Percentiles rank a stretch among this genome's conserved stretches.
Conservation (phyloP, 2,113 vertebrate species). For the Lepus europaeus region DNA sequence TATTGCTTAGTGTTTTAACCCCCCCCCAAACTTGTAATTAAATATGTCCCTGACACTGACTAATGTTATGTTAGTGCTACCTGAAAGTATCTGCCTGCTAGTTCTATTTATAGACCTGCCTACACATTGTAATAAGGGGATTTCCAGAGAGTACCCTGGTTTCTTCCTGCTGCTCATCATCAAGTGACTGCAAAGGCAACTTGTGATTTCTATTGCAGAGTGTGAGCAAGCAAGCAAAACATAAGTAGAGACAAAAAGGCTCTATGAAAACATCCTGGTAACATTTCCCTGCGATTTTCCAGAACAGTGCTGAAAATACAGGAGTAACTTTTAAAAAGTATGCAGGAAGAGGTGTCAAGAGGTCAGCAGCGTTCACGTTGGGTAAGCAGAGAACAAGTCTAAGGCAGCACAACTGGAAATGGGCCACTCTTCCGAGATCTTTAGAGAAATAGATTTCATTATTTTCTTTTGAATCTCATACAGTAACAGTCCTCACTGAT, state of each 20-base stretch:
- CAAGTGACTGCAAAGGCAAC: conserved; percentile 24
- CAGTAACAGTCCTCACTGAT: neutral
- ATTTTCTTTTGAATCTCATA: conserved; percentile 51
- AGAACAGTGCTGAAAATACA: conserved; percentile 30
- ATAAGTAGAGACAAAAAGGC: neutral
- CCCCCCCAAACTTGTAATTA: neutral
- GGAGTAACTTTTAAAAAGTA: conserved; percentile 56
- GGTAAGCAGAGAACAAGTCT: neutral
- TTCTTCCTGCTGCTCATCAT: conserved; percentile 49
- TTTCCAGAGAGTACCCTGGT: conserved; percentile 43
- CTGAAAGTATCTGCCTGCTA: neutral
- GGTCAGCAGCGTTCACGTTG: conserved; percentile 50
- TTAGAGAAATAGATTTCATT: conserved; percentile 63
- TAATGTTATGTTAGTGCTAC: neutral
- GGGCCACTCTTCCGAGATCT: neutral
- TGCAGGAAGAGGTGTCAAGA: conserved; percentile 53
- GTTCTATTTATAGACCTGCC: conserved; percentile 36
- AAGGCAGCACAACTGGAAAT: conserved; percentile 11
- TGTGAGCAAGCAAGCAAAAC: conserved; percentile 44
- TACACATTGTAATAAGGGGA: neutral
- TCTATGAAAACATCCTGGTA: conserved; percentile 9
- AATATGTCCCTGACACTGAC: neutral
- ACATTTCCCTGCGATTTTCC: conserved; percentile 65
- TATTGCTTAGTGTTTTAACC: conserved; percentile 41
- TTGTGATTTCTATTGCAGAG: conserved; percentile 36